Conservation (phyloP, 2,113 vertebrate genomes). For the Actinemys pallida region DNA sequence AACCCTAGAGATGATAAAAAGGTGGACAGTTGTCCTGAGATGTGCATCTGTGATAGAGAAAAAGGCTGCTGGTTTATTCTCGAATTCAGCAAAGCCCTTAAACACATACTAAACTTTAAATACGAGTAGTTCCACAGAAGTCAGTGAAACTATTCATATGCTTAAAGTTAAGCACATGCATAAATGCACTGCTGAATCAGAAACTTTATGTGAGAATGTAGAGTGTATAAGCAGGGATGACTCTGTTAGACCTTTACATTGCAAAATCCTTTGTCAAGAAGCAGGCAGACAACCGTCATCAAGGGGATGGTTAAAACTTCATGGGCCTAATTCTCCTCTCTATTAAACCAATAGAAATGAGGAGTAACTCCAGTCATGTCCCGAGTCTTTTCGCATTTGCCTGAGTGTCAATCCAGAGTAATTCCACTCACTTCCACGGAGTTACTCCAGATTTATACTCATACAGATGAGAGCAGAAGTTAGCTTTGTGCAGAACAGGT, state of each 20-base stretch:
- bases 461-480: slow-evolving; percentile 19
- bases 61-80: background rate
- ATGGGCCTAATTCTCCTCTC: slow-evolving; percentile 19
- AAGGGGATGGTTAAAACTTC: background rate
- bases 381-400: background rate
- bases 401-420: slow-evolving; percentile 20
- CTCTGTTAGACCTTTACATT: background rate
- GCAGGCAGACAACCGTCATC: background rate
- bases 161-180: background rate
- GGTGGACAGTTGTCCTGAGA: background rate
- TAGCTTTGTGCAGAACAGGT: slow-evolving; percentile 44
- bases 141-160: background rate
- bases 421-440: slow-evolving; percentile 12
- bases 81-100: background rate
- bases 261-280: background rate
- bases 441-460: slow-evolving; percentile 21
- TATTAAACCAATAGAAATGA: slow-evolving; percentile 29
- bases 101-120: background rate
- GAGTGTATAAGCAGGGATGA: background rate
- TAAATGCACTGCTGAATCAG: fast-evolving
- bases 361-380: slow-evolving; percentile 37
- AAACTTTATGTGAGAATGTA: fast-evolving
- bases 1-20: background rate
- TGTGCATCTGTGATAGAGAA: background rate
- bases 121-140: background rate